Evolutionary conservation across 2,797 vertebrate species (phyloP).

Genomic region (Oryzias dopingdopingensis): DNA sequence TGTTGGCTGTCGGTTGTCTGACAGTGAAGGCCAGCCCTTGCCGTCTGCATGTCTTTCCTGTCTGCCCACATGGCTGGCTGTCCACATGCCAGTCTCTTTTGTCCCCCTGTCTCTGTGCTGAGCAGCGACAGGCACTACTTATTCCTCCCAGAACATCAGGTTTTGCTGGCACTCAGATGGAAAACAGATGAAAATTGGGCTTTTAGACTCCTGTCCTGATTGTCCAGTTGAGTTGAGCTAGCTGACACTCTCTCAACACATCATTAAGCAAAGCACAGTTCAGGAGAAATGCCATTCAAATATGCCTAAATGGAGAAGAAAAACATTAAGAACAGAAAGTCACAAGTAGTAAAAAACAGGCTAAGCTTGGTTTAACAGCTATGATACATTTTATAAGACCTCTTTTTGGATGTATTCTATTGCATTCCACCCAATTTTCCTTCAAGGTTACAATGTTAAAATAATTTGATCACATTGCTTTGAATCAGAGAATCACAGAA

Average conservation of each 20-base stretch:
- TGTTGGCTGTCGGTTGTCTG: constrained; percentile 31
- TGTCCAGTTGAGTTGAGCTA: constrained; percentile 31
- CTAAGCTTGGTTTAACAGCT: constrained; percentile 9
- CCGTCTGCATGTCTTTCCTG: constrained; percentile 35
- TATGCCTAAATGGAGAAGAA: constrained; percentile 25
- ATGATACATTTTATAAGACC: constrained; percentile 1
- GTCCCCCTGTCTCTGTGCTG: constrained; percentile 46
- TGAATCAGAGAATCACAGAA: neutral
- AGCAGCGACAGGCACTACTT: constrained; percentile 63
- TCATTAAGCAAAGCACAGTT: constrained; percentile 42
- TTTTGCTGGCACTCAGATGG: constrained; percentile 66
- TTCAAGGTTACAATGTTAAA: constrained; percentile 13
- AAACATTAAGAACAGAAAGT: constrained; percentile 24
- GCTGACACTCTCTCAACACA: constrained; percentile 52
- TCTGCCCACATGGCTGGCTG: constrained; percentile 58
- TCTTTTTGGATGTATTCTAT: constrained; percentile 1
- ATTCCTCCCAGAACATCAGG: constrained; percentile 58
- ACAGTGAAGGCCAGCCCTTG: constrained; percentile 18
- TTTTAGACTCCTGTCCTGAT: constrained; percentile 71
- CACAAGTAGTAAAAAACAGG: constrained; percentile 26
- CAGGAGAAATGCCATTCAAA: constrained; percentile 26
- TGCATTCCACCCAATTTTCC: neutral
- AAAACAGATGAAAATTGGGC: constrained; percentile 78
- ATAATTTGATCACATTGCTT: neutral
- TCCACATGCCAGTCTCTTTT: constrained; percentile 61